phyloP scores from a whole-genome alignment of 1,140 invertebrate species.

The Diorhabda sublineata region DNA sequence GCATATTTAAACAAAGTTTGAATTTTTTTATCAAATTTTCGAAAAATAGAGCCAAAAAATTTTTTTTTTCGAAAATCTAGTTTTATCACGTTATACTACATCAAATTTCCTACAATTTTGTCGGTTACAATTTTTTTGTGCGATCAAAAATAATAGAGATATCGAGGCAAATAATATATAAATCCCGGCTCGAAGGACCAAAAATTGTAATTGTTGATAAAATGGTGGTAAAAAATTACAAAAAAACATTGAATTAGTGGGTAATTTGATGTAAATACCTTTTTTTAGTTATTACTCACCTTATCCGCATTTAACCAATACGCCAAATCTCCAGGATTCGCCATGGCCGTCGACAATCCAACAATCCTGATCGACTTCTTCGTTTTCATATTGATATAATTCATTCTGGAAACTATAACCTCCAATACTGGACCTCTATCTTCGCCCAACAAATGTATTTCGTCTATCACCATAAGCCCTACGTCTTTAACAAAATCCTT shows the following conservation, averaged over 20 bases:
- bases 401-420: constrained; percentile 75
- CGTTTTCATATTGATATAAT: constrained; percentile 43
- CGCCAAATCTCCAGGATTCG: constrained; percentile 94
- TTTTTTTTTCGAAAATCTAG: too few species aligned
- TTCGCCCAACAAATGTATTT: constrained; percentile 95
- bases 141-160: too few species aligned
- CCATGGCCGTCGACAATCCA: constrained; percentile 94
- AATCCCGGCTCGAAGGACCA: too few species aligned
- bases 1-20: too few species aligned
- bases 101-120: too few species aligned
- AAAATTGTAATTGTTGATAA: too few species aligned
- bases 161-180: too few species aligned
- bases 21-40: too few species aligned
- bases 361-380: constrained; percentile 71
- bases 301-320: constrained; percentile 75
- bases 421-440: constrained; percentile 82
- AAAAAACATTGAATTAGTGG: background rate
- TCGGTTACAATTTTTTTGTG: too few species aligned
- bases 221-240: background rate
- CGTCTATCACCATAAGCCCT: constrained; percentile 93
- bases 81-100: too few species aligned
- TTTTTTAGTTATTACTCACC: constrained; percentile 8
- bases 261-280: background rate
- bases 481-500: constrained; percentile 92
- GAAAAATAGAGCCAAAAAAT: too few species aligned